Base-by-base conservation (phyloP, 2,113 vertebrate species). In the Brachypteracias leptosomus region DNA sequence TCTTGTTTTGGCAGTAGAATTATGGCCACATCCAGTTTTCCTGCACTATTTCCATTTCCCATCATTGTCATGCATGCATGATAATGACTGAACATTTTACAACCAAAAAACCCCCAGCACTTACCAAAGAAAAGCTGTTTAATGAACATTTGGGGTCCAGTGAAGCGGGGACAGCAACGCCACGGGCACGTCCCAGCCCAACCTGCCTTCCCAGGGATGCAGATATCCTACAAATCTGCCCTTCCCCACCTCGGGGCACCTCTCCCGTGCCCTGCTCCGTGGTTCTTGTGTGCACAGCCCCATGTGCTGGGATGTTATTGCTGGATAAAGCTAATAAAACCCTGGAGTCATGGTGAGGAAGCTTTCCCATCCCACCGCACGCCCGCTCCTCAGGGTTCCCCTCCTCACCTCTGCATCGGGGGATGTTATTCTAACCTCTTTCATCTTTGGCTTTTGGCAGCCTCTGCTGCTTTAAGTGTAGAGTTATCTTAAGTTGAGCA, bases 401-500 rank as follows among this genome's bases (percentile, higher is more conserved):
- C 96, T 97, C 95, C 96, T 97, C 96, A 96, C 94, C 94, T 97
- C 78, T 94, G 94, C 59, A 4, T 79, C 42, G 87, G 4, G 7
- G 51, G 62, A 31, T 96, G 94, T 96, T 97, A 94, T 96, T 96
- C 89, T 96, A 95, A 96, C 89, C 94, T 92, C 95, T 97, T 97
- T 97, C 88, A 91, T 96, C 97, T 97, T 38, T 95, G 91, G 94
- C 90, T 96, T 94, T 94, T 90, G 92, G 92, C 95, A 95, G 91
- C 21, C 78, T 85, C 96, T 91, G 78, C 94, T 90, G 77, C 90
- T 95, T 90, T 95, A 94, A 93, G 82, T 82, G 28, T 88, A 79
- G 88, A 58, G 93, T 90, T 94, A 94, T 93, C 93, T 97, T 96
- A 96, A 97, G 91, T 95, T 96, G 93, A 94, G 92, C 92, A 97